These are phyloP conservation scores for Numenius phaeopus DNA, from an alignment of 2,797 vertebrate species.

Conservation along the genomic window DNA sequence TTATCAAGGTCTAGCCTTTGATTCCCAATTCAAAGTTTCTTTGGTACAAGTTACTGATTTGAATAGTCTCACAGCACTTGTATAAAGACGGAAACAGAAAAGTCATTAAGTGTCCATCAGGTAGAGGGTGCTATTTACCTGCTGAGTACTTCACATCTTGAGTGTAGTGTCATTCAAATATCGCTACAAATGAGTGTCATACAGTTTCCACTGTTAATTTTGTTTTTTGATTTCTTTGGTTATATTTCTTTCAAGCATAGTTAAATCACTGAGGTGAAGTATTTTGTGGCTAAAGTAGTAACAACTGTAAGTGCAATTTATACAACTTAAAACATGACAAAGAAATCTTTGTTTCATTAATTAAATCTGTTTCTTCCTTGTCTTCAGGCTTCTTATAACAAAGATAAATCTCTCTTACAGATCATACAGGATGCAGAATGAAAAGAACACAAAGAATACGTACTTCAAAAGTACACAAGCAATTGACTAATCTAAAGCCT, in stretches of 20 bases:
- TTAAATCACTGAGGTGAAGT: neutral
- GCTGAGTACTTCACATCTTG: neutral
- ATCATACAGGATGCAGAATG: neutral
- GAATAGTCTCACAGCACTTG: neutral
- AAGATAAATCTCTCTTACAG: neutral
- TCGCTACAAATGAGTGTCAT: rapidly evolving
- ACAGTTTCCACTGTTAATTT: neutral
- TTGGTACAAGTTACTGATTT: neutral
- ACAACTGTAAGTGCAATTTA: neutral
- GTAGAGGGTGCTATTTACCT: neutral
- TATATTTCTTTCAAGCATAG: neutral
- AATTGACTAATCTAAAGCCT: neutral
- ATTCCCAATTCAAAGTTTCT: neutral
- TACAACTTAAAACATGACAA: neutral
- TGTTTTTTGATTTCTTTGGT: neutral
- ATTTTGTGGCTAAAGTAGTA: neutral
- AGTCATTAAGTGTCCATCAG: neutral
- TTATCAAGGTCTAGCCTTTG: neutral
- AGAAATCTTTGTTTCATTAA: neutral
- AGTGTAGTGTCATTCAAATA: neutral
- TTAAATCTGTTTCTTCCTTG: neutral
- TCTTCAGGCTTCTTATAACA: neutral
- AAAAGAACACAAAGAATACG: neutral
- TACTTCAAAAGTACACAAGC: neutral
- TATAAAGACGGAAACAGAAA: neutral